Conservation (phyloP, 2,797 vertebrate genomes). For the Siniperca scherzeri region DNA sequence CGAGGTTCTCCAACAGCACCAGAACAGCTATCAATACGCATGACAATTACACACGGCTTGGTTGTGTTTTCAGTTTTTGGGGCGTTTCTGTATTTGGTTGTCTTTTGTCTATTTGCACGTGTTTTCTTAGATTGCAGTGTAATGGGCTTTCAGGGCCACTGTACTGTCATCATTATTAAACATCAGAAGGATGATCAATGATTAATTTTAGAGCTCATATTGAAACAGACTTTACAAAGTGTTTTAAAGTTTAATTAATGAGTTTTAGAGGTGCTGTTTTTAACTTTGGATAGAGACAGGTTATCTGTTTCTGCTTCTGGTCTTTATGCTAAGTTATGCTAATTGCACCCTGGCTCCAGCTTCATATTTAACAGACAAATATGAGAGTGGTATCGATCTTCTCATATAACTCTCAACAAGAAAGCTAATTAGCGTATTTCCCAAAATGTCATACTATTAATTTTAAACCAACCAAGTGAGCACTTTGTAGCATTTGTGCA, state of each 20-base stretch:
- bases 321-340: slow-evolving; percentile 8
- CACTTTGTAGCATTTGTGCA: neutral
- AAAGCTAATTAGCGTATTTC: neutral
- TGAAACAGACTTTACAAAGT: neutral
- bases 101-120: neutral
- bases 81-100: neutral
- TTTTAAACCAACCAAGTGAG: neutral
- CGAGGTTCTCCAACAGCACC: neutral
- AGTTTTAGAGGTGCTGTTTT: neutral
- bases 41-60: neutral
- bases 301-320: neutral
- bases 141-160: neutral
- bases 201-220: neutral
- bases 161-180: neutral
- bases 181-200: neutral
- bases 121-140: neutral
- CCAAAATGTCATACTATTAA: neutral
- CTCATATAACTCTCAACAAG: neutral
- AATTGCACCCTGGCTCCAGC: neutral
- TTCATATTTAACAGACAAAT: neutral
- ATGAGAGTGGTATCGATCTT: neutral
- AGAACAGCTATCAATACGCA: neutral
- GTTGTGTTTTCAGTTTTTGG: no score
- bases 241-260: neutral
- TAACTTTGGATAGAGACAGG: no score